Percentiles rank a stretch among this genome's conserved stretches.
Evolutionary conservation across 2,113 vertebrate species (phyloP).

Genomic region (Ciconia stormi): DNA sequence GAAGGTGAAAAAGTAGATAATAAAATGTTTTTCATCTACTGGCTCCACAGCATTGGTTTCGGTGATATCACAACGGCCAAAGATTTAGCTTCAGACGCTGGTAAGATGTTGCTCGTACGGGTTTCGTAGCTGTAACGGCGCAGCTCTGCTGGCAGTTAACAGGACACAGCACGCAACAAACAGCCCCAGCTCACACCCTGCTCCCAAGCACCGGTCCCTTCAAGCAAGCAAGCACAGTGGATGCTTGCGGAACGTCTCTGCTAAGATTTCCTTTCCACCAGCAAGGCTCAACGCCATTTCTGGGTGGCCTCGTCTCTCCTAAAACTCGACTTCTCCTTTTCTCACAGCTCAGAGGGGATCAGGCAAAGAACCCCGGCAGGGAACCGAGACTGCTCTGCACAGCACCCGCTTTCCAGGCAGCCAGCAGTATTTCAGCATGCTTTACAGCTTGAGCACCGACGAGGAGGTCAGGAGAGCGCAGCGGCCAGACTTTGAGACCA

Average conservation of each 20-base stretch:
- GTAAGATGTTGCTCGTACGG: background rate
- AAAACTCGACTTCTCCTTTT: background rate
- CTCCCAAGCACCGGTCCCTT: background rate
- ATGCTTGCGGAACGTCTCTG: background rate
- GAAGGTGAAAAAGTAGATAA: background rate
- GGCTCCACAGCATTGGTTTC: background rate
- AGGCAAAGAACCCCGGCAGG: background rate
- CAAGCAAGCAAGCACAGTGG: accelerated
- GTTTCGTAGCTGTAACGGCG: accelerated
- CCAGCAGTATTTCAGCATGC: accelerated
- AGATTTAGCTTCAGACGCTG: background rate
- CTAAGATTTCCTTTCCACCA: background rate
- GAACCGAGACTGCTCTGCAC: accelerated
- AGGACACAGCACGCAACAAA: background rate
- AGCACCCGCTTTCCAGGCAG: accelerated
- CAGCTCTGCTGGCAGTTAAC: background rate
- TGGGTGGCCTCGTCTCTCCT: background rate
- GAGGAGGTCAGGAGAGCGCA: background rate
- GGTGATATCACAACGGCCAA: background rate
- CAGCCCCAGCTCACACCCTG: background rate
- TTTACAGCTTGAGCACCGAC: accelerated
- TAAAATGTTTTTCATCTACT: background rate
- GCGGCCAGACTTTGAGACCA: background rate
- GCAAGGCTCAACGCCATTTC: background rate
- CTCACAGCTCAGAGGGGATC: background rate